Evolutionary conservation across 2,797 vertebrate genomes (phyloP).

Genomic region (Halcyon leucocephala): DNA sequence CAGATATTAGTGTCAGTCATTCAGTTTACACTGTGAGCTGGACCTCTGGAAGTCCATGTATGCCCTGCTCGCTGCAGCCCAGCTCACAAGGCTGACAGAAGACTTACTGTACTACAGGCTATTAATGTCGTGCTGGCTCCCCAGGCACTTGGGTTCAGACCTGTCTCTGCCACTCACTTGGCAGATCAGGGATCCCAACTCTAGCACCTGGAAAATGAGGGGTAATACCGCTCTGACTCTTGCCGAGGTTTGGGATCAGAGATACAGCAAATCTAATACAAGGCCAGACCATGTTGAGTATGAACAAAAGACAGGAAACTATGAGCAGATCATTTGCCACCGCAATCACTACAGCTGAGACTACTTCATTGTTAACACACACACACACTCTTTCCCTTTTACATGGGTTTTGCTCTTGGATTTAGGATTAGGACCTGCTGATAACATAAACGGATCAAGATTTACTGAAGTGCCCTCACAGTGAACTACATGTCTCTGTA

Average conservation of each 20-base stretch:
- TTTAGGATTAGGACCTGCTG: constrained; percentile 63
- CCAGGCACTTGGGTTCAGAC: neutral
- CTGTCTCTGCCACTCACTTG: constrained; percentile 56
- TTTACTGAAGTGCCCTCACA: constrained; percentile 32
- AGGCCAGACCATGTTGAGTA: fast-evolving
- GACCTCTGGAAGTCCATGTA: neutral
- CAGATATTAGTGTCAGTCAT: constrained; percentile 29
- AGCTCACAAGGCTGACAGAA: neutral
- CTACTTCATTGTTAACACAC: neutral
- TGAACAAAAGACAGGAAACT: neutral
- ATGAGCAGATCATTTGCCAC: fast-evolving
- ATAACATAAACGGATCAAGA: constrained; percentile 62
- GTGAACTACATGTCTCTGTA: neutral
- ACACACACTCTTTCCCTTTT: neutral
- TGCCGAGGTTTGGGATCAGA: neutral
- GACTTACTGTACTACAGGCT: constrained; percentile 27
- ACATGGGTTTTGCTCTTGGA: constrained; percentile 1
- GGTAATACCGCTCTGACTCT: fast-evolving
- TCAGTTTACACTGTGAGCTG: neutral
- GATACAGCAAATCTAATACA: neutral
- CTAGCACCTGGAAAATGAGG: neutral
- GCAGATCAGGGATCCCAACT: neutral
- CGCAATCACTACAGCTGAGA: neutral
- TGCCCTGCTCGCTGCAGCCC: neutral
- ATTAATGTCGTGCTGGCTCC: constrained; percentile 7